phyloP scores from a whole-genome alignment of 64 coral and sea anemone species.

The Stichodactyla helianthus region DNA sequence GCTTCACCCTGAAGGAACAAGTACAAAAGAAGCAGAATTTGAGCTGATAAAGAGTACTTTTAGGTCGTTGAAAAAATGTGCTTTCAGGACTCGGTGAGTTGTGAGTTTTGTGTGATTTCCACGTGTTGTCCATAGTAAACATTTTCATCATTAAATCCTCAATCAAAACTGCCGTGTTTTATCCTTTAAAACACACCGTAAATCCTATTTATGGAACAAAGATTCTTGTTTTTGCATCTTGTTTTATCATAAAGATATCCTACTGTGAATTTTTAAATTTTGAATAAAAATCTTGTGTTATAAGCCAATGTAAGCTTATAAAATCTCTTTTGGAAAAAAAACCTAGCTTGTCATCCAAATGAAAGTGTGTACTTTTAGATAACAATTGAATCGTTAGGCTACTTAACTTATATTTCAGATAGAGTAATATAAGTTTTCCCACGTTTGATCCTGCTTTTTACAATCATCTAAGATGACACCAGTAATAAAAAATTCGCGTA shows the following conservation, averaged over 20 bases:
- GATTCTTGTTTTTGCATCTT: background rate
- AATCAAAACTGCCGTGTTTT: background rate
- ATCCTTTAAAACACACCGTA: background rate
- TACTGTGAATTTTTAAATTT: background rate
- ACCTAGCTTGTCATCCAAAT: background rate
- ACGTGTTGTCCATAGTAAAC: slow-evolving; percentile 4
- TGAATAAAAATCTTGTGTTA: no score
- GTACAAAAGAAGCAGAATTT: slow-evolving; percentile 81
- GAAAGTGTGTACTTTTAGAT: no score
- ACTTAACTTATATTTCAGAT: no score
- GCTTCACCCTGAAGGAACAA: slow-evolving; percentile 79
- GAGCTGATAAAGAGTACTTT: slow-evolving; percentile 91
- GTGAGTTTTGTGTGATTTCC: background rate
- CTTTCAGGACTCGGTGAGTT: slow-evolving; percentile 81
- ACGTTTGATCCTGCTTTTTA: no score
- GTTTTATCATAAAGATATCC: background rate
- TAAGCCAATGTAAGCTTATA: no score
- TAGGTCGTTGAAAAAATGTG: slow-evolving; percentile 77
- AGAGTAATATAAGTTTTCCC: no score
- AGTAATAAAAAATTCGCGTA: no score
- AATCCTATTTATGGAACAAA: background rate
- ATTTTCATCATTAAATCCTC: no score
- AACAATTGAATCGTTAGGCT: no score
- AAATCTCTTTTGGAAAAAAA: background rate
- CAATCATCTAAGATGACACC: no score